Evolutionary conservation across 2,797 vertebrate genomes (phyloP), one percentile per base, ranked within the genome.

Genomic region (Lates japonicus): DNA sequence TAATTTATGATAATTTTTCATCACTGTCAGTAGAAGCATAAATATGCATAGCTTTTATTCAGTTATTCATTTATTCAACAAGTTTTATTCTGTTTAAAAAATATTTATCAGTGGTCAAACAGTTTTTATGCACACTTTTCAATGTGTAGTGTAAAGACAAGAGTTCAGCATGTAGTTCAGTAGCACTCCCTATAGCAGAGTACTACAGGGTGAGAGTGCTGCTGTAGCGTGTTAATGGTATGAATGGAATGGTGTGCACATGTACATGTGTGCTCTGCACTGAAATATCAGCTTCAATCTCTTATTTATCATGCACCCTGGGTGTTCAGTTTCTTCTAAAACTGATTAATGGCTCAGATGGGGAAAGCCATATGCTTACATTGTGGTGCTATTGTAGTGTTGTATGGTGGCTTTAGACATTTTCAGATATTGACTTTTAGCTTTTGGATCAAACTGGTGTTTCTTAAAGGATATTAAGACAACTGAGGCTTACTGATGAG

Each of bases 281-380:
- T 49, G 12, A 60, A 74, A 67, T 74, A 48, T 65, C 20, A 70
- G 37, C 33, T 33, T 25, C 42, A 61, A 13, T 52, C 41, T 68
- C 8, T 25, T 75, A 69, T 80, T 66, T 65, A 77, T 82, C 39
- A 67, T 59, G 41, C 70, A 74, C 61, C 46, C 20, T 22, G 74
- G 31, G 49, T 60, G 48, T 82, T 70, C 58, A 49, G 31, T 68
- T 74, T 63, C 69, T 59, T 44, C 46, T 55, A 51, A 72, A 75
- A 67, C n/a, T 69, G 77, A 87, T 87, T 85, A 83, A 90, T 84
- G 57, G 67, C 59, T 48, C 6, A 6, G 22, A 74, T n/a, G 16
- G 33, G n/a, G 10, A 48, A 48, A 66, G 70, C 66, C 74, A 82
- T 77, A 69, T 84, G 67, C 20, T 83, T 61, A 22, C n/a, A 44